Base-by-base conservation (phyloP, 2,888 invertebrate genomes). In the Oegoconia quadripuncta region DNA sequence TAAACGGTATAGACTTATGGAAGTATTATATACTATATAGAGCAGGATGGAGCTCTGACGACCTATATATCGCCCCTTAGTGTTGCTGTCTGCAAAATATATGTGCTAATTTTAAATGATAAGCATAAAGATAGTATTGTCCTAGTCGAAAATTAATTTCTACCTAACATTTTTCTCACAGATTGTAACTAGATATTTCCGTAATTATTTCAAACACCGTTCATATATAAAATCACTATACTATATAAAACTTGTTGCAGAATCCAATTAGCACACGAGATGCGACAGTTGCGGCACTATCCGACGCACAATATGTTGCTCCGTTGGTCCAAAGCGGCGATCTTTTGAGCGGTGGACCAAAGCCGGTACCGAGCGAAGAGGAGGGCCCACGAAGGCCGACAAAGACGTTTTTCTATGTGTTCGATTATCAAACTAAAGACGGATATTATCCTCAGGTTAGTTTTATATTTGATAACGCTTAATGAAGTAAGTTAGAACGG, bases 281-380 rank as follows among this genome's bases (percentile, higher is more conserved):
- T 68, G 94, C 96, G 8, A 94, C 97, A 3, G 92, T 98, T 42
- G 94, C 97, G 26, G 96, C 98, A 4, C 81, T 99, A 27, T 97
- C 97, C 47, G 97, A 98, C 74, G 97, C 97, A 1, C 95, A 97
- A 70, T 97, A 96, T 68, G 95, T 97, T 22, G 97, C 97, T 0
- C 98, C 97, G 0, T 74, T 97, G 26, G 93, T 97, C 12, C 93
- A 95, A 72, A 93, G 95, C 4, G 96, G 95, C 0, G 96, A 96
- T 65, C 86, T 95, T 37, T 89, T 94, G 52, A 93, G 93, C 54
- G 91, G 91, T 6, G 91, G 91, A 26, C 90, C 92, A 2, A 91
- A 91, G 36, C 89, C 91, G 8, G 76, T 80, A 1, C 77, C 89
- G 1, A 78, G 74, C 4, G 84, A 88, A n/a, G 88, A 87, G 36